Base-by-base conservation (phyloP, 2,888 invertebrate species). In the Melanostoma scalare region DNA sequence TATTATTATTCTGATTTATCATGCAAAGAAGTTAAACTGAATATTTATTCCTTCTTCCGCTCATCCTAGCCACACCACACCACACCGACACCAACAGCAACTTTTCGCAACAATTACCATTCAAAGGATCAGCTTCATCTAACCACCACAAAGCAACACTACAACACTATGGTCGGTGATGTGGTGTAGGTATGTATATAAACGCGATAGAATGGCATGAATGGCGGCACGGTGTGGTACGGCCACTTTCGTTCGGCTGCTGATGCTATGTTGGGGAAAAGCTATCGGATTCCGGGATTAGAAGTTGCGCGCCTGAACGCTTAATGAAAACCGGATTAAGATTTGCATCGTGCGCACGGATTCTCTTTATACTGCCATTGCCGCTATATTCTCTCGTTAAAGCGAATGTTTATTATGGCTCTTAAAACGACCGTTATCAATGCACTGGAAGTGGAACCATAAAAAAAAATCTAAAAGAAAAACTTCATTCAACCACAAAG, bases 291-390 rank as follows among this genome's bases (percentile, higher is more conserved):
- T 52, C 9, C 38, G 68, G 61, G 82, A 82, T 77, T 80, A 77
- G 77, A 68, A 76, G 72, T 73, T 77, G 58, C 56, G 72, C 56
- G 72, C 71, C 67, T 71, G 60, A 35, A 50, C 65, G 75, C 77
- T 77, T 73, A 72, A 82, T 82, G 77, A 77, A 82, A 82, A 56
- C 73, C 44, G 77, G 82, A 82, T 82, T 77, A 77, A 77, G 77
- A 73, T 68, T 73, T 73, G 73, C 68, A 82, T 77, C 72, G 76
- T 73, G 38, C 44, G 20, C 60, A 40, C 61, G 40, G 52, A 67
- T 77, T 44, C 63, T 58, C 52, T 77, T 69, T 69, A 76, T 72
- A 58, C 38, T 40, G n/a, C 10, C 71, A 33, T 38, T 35, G 58
- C 38, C 53, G 38, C 58, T 58, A 58, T 58, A 42, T 76, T 4